These are phyloP conservation scores for Leptonema lineaticorne DNA, from an alignment of 1,140 invertebrate species.

Conservation along the genomic window DNA sequence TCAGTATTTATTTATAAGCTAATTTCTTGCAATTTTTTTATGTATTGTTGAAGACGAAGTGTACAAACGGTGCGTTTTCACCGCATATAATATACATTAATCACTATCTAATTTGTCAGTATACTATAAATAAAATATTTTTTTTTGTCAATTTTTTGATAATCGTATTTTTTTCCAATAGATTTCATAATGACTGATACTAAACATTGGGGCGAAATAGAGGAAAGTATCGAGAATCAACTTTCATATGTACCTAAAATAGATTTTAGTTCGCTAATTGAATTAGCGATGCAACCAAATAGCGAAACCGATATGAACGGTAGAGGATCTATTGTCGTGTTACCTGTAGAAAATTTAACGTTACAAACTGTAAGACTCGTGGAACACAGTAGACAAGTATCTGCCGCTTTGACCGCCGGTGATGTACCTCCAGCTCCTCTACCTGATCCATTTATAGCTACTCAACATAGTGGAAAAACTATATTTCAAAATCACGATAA, in stretches of 20 bases:
- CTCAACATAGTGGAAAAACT: neutral
- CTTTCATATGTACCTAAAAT: slow-evolving; percentile 46
- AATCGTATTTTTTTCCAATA: too few species aligned
- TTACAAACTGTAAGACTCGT: slow-evolving; percentile 20
- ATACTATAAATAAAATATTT: too few species aligned
- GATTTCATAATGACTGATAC: slow-evolving; percentile 5
- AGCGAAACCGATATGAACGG: slow-evolving; percentile 49
- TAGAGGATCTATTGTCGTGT: slow-evolving; percentile 30
- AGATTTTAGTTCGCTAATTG: slow-evolving; percentile 55
- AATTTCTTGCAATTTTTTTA: too few species aligned
- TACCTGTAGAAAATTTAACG: slow-evolving; percentile 24
- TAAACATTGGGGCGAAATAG: slow-evolving; percentile 52
- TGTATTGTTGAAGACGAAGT: too few species aligned
- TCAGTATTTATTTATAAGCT: too few species aligned
- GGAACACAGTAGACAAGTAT: slow-evolving; percentile 17
- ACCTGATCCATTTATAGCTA: neutral
- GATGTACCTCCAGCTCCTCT: slow-evolving; percentile 1
- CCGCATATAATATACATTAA: neutral
- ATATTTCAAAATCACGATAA: neutral
- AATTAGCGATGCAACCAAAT: slow-evolving; percentile 54
- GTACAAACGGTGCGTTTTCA: neutral
- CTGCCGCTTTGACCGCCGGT: neutral
- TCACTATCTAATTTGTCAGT: too few species aligned
- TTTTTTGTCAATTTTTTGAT: too few species aligned
- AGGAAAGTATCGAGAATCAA: slow-evolving; percentile 46